These are phyloP conservation scores for Hypotaenidia okinawae DNA, from an alignment of 2,797 vertebrate genomes.

Conservation along the genomic window DNA sequence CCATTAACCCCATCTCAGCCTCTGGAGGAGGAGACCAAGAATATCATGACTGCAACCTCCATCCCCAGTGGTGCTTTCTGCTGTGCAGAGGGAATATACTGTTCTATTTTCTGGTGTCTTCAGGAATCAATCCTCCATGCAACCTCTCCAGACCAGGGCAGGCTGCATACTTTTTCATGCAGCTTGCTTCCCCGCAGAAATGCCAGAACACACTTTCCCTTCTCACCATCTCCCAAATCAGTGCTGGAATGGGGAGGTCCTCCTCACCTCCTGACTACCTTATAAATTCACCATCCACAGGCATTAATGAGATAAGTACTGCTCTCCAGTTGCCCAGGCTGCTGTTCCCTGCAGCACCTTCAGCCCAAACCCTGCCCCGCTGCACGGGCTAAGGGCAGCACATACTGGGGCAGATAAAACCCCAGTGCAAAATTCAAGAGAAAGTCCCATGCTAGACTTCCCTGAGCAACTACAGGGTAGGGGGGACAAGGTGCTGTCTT, in stretches of 20 bases:
- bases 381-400: not conserved
- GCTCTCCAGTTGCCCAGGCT: no score
- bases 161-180: not conserved
- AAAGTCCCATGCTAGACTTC: not conserved
- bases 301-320: not conserved
- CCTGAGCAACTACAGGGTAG: not conserved
- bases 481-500: not conserved
- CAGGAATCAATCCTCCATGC: not conserved
- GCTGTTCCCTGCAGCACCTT: not conserved
- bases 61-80: not conserved
- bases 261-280: not conserved
- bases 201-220: not conserved
- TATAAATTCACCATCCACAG: not conserved
- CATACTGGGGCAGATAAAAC: not conserved
- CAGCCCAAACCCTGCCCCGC: not conserved
- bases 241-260: rapidly evolving
- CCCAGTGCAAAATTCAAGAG: not conserved
- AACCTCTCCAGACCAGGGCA: not conserved
- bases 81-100: not conserved
- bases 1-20: not conserved
- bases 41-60: not conserved
- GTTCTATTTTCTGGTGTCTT: not conserved
- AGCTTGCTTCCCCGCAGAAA: not conserved
- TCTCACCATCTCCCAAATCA: not conserved
- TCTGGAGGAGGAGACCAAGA: not conserved